These are phyloP conservation scores for Sinelater perroti DNA, from an alignment of 2,888 invertebrate genomes.

Conservation along the genomic window DNA sequence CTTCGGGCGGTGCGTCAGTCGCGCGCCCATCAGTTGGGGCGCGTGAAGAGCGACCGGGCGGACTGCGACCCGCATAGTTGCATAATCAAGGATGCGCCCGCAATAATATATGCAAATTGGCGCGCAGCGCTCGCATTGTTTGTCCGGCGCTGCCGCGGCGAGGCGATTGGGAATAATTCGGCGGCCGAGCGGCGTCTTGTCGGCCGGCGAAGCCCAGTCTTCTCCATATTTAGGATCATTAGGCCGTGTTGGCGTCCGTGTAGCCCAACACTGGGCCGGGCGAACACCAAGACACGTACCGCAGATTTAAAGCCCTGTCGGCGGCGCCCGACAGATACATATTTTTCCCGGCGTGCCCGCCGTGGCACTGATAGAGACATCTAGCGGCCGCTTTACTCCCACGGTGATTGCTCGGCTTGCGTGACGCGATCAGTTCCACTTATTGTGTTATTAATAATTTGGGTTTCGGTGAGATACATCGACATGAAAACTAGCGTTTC, in stretches of 20 bases:
- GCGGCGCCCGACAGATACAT: constrained; percentile 40
- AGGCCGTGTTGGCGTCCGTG: constrained; percentile 28
- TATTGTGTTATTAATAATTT: constrained; percentile 28
- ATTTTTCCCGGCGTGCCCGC: constrained; percentile 42
- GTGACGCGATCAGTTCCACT: constrained; percentile 28
- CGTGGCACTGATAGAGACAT: constrained; percentile 43
- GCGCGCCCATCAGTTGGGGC: constrained; percentile 24
- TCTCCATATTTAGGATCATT: constrained; percentile 30
- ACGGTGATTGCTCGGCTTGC: constrained; percentile 42
- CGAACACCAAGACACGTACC: constrained; percentile 40
- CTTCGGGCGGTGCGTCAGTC: constrained; percentile 18
- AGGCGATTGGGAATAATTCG: constrained; percentile 11
- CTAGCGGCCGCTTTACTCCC: constrained; percentile 39
- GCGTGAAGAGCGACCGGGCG: constrained; percentile 13
- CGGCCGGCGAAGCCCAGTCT: constrained; percentile 4
- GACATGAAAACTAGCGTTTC: neutral
- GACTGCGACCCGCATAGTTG: neutral
- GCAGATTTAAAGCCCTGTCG: constrained; percentile 45
- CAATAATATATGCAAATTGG: constrained; percentile 2
- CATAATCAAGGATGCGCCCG: neutral
- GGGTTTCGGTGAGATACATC: constrained; percentile 17
- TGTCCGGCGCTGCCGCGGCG: neutral
- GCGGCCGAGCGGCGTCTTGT: constrained; percentile 9
- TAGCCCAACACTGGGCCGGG: constrained; percentile 21
- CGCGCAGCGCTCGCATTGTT: neutral